Percentiles rank a stretch among this genome's conserved stretches.
Evolutionary conservation across 2,888 invertebrate genomes (phyloP).

Genomic region (Cephalotes varians): DNA sequence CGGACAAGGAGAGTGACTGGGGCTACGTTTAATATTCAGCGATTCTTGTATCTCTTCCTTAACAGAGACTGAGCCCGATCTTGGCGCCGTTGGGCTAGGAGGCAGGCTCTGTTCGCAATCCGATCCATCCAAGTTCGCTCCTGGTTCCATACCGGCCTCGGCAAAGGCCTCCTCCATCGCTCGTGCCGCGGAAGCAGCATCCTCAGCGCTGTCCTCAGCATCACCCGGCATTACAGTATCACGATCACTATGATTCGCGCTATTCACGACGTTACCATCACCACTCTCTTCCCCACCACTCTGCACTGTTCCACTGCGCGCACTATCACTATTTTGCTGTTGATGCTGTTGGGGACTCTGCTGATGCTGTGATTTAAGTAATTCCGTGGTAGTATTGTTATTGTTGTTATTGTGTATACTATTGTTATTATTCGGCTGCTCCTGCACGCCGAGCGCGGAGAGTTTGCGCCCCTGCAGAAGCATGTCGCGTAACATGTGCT

Average conservation of each 20-base stretch:
- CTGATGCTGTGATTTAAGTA: conserved; percentile 86
- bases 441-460: conserved; percentile 91
- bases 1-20: conserved; percentile 84
- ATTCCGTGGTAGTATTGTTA: conserved; percentile 87
- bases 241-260: conserved; percentile 82
- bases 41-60: conserved; percentile 84
- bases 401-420: conserved; percentile 86
- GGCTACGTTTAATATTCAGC: conserved; percentile 82
- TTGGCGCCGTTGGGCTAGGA: conserved; percentile 83
- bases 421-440: conserved; percentile 88
- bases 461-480: conserved; percentile 94
- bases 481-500: conserved; percentile 96
- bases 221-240: conserved; percentile 84
- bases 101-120: conserved; percentile 84
- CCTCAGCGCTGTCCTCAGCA: conserved; percentile 85
- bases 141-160: conserved; percentile 88
- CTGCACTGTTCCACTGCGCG: conserved; percentile 84
- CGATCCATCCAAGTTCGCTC: conserved; percentile 84
- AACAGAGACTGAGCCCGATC: conserved; percentile 84
- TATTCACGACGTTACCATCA: conserved; percentile 81
- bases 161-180: conserved; percentile 89
- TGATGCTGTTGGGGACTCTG: conserved; percentile 84
- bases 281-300: conserved; percentile 85
- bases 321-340: conserved; percentile 83
- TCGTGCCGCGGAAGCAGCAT: conserved; percentile 85